Evolutionary conservation across 2,113 vertebrate genomes (phyloP), one percentile per base, ranked within the genome.

Genomic region (Ancistrus triradiatus): DNA sequence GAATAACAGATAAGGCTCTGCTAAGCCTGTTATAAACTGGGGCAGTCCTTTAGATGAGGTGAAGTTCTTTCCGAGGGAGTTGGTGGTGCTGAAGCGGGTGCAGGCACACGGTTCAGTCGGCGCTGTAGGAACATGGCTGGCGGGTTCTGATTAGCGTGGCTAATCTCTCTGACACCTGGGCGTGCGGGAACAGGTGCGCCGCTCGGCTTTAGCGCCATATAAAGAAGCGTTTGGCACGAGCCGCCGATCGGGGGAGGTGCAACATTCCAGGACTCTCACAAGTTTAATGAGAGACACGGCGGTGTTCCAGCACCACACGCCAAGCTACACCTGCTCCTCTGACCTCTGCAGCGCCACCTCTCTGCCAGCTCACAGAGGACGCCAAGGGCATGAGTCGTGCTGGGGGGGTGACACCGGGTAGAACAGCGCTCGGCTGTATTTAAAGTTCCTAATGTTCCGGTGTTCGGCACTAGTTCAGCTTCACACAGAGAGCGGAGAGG

Each of bases 341-440:
- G 74, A 86, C 83, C 83, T 84, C 77, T 81, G 48, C 59, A 22
- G 28, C 22, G 40, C 18, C 18, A 60, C 17, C 40, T 10, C 15
- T 47, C n/a, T 27, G 33, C 67, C 57, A 69, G 65, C 58, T 60
- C 17, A 49, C 37, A 40, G 46, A 70, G 63, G 72, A 67, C 59
- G 25, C 28, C 5, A 38, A 59, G 68, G 76, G 58, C 64, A 63
- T 59, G 28, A 17, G 31, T 27, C 64, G 38, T 58, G 66, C 42
- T 19, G 24, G 17, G 65, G 63, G 24, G 22, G 53, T 14, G 37
- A 40, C 17, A 14, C 48, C 33, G 44, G 33, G 7, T n/a, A 7
- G 46, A 57, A 27, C 52, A 17, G 59, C 33, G 62, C 37, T 8
- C 43, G 42, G 63, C 65, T 63, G 70, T 57, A 68, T 63, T 63